phyloP scores from a whole-genome alignment of 2,888 invertebrate genomes.

The Cephus runcator region DNA sequence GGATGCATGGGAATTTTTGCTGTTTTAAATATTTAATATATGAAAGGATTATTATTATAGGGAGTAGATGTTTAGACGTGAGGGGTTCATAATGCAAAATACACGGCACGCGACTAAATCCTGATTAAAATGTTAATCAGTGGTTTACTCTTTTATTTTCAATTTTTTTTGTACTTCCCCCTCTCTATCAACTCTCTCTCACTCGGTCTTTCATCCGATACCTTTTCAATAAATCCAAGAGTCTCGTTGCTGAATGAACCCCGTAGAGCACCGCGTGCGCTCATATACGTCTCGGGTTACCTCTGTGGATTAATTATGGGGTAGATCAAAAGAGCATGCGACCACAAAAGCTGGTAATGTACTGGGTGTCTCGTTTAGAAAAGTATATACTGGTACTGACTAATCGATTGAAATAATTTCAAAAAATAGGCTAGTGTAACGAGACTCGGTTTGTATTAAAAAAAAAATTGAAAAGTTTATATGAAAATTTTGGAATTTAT shows the following conservation, averaged over 20 bases:
- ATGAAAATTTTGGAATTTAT: background rate
- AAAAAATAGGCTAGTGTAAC: background rate
- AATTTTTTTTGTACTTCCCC: constrained; percentile 1
- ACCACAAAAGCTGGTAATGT: constrained; percentile 58
- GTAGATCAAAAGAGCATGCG: constrained; percentile 63
- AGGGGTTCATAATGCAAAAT: constrained; percentile 9
- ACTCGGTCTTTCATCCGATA: constrained; percentile 47
- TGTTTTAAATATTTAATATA: background rate
- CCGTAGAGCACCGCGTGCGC: constrained; percentile 49
- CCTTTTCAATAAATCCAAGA: constrained; percentile 59
- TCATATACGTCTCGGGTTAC: constrained; percentile 62
- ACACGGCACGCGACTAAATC: constrained; percentile 54
- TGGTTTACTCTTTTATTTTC: constrained; percentile 30
- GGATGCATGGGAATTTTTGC: background rate
- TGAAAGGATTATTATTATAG: background rate
- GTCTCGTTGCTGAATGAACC: constrained; percentile 52
- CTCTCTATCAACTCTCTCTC: constrained; percentile 10
- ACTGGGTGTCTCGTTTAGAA: constrained; percentile 42
- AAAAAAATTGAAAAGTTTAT: no score
- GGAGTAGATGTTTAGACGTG: background rate
- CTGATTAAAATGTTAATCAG: constrained; percentile 64
- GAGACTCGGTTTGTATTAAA: background rate
- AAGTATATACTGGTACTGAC: background rate
- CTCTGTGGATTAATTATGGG: constrained; percentile 63
- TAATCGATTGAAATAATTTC: background rate